Evolutionary conservation across 2,888 invertebrate species (phyloP).

Genomic region (Toxonevra muliebris): DNA sequence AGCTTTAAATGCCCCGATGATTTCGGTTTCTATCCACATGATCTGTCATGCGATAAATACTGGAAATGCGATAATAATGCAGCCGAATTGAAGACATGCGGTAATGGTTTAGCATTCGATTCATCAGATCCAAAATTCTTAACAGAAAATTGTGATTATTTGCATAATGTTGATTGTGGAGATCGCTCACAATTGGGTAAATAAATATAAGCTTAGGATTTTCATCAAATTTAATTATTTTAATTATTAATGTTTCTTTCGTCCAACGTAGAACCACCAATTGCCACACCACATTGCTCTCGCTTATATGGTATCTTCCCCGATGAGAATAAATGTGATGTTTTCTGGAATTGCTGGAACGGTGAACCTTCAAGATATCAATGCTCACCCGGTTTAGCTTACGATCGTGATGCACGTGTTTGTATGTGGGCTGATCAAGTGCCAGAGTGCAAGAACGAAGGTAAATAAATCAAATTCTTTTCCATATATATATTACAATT

Average conservation of each 20-base stretch:
- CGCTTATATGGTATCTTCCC: conserved; percentile 92
- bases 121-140: conserved; percentile 87
- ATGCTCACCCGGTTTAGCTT: conserved; percentile 93
- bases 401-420: conserved; percentile 91
- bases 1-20: conserved; percentile 93
- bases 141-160: conserved; percentile 94
- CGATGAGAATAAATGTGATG: conserved; percentile 87
- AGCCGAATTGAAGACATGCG: conserved; percentile 91
- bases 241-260: not conserved
- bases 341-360: conserved; percentile 98
- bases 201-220: conserved; percentile 43
- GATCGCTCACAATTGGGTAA: conserved; percentile 86
- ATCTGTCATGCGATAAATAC: conserved; percentile 90
- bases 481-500: not conserved
- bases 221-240: not conserved
- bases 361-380: conserved; percentile 93
- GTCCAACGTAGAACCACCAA: conserved; percentile 76
- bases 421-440: conserved; percentile 98
- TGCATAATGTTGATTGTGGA: conserved; percentile 93
- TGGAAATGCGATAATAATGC: conserved; percentile 93
- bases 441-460: conserved; percentile 89
- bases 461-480: conserved; percentile 65
- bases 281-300: conserved; percentile 83
- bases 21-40: conserved; percentile 93
- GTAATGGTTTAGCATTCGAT: conserved; percentile 93